Percentiles rank a stretch among this genome's conserved stretches.
Evolutionary conservation across 2,113 vertebrate genomes (phyloP).

Genomic region (Perca schrenkii): DNA sequence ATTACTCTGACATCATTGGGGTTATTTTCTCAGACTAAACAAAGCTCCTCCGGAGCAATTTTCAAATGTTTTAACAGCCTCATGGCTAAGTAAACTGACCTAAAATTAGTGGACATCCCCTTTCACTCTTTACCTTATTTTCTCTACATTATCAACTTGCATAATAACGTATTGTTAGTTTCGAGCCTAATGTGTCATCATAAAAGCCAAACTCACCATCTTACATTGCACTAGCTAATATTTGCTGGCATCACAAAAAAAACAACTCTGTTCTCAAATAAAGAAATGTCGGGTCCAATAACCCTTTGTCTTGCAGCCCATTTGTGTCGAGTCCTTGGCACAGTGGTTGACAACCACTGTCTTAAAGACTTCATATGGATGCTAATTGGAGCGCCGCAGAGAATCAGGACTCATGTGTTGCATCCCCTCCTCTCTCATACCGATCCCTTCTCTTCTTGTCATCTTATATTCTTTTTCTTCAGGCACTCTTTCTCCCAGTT

Average conservation of each 20-base stretch:
- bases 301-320: constrained; percentile 32
- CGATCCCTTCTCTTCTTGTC: constrained; percentile 54
- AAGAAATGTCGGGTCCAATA: constrained; percentile 44
- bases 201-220: neutral
- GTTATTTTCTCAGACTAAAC: neutral
- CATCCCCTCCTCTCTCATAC: constrained; percentile 57
- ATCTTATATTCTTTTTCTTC: constrained; percentile 73
- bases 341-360: constrained; percentile 60
- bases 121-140: neutral
- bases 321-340: constrained; percentile 46
- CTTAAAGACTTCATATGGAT: constrained; percentile 55
- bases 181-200: neutral
- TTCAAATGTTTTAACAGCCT: neutral
- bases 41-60: neutral
- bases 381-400: constrained; percentile 65
- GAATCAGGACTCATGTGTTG: constrained; percentile 59
- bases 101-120: neutral
- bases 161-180: neutral
- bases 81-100: neutral
- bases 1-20: neutral
- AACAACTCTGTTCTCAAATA: constrained; percentile 16
- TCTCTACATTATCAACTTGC: too few species aligned
- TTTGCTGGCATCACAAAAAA: constrained; percentile 26
- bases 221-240: constrained; percentile 17
- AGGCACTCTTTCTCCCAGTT: constrained; percentile 45